Evolutionary conservation across 2,113 vertebrate genomes (phyloP).

Genomic region (Tonatia bakeri): DNA sequence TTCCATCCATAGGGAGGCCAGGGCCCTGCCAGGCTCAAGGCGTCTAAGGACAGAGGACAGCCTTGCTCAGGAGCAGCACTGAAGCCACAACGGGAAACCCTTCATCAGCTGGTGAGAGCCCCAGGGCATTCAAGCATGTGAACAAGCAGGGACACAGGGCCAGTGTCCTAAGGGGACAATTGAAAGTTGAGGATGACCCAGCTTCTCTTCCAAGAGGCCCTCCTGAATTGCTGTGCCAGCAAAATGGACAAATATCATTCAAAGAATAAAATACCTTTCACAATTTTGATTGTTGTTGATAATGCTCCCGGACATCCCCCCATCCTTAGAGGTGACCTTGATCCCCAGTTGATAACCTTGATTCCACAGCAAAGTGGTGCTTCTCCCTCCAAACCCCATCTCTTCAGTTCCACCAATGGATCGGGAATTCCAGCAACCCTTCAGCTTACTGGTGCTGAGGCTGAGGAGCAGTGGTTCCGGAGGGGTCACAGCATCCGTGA

Average conservation of each 20-base stretch:
- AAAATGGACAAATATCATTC: neutral
- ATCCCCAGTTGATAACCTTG: neutral
- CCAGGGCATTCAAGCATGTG: no score
- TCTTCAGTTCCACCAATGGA: neutral
- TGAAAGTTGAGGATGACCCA: fast-evolving
- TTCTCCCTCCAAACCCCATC: neutral
- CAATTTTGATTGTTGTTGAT: neutral
- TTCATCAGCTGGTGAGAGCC: neutral
- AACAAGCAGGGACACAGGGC: no score
- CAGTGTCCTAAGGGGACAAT: neutral
- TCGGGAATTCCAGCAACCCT: neutral
- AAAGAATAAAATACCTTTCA: neutral
- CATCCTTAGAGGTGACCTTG: no score
- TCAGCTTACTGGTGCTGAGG: no score
- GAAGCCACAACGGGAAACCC: no score
- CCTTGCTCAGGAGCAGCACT: no score
- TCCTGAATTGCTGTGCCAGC: neutral
- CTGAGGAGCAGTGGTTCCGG: neutral
- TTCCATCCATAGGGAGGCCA: no score
- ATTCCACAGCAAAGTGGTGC: neutral
- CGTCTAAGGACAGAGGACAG: no score
- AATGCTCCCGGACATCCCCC: neutral
- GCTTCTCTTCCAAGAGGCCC: neutral
- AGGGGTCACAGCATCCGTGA: neutral
- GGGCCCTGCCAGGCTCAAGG: no score